Percentiles rank a stretch among this genome's conserved stretches.
These are phyloP conservation scores for Drosophila cyrtoloma DNA, from an alignment of 2,888 invertebrate genomes.

Conservation along the genomic window DNA sequence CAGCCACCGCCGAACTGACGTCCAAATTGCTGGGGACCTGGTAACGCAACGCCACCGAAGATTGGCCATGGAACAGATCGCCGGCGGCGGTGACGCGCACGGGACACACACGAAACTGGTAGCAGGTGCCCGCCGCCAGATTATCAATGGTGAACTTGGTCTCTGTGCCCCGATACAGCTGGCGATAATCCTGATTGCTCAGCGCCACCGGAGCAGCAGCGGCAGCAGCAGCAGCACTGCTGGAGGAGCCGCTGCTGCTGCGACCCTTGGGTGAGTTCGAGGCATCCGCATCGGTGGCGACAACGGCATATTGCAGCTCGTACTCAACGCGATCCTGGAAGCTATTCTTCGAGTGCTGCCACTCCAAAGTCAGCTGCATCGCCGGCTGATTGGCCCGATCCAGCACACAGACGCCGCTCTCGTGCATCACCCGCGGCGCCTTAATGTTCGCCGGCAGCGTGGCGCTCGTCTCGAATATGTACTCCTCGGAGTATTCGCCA, in stretches of 20 bases:
- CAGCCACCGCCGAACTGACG: slow-evolving; percentile 54
- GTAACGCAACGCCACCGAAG: slow-evolving; percentile 88
- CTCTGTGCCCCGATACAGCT: slow-evolving; percentile 90
- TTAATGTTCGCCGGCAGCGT: slow-evolving; percentile 93
- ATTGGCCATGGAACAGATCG: slow-evolving; percentile 88
- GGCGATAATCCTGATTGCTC: slow-evolving; percentile 70
- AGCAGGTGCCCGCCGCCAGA: slow-evolving; percentile 91
- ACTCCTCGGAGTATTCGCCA: slow-evolving; percentile 91
- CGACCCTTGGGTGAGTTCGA: slow-evolving; percentile 53
- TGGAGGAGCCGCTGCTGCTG: slow-evolving; percentile 38
- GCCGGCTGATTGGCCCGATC: slow-evolving; percentile 85
- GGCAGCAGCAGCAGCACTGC: slow-evolving; percentile 38
- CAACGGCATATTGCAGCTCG: slow-evolving; percentile 89
- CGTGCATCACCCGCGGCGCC: slow-evolving; percentile 88
- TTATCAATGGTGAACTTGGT: slow-evolving; percentile 88
- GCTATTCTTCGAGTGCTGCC: slow-evolving; percentile 88
- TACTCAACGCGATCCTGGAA: slow-evolving; percentile 90
- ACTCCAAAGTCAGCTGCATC: slow-evolving; percentile 87
- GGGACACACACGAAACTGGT: slow-evolving; percentile 92
- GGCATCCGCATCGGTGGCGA: slow-evolving; percentile 73
- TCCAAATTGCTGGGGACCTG: slow-evolving; percentile 82
- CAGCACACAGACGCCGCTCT: slow-evolving; percentile 76
- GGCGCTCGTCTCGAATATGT: slow-evolving; percentile 90
- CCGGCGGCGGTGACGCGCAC: slow-evolving; percentile 88
- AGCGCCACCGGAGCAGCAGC: slow-evolving; percentile 42